Percentiles rank a stretch among this genome's conserved stretches.
These are phyloP conservation scores for Conomelus anceps DNA, from an alignment of 2,888 invertebrate genomes.

Conservation along the genomic window DNA sequence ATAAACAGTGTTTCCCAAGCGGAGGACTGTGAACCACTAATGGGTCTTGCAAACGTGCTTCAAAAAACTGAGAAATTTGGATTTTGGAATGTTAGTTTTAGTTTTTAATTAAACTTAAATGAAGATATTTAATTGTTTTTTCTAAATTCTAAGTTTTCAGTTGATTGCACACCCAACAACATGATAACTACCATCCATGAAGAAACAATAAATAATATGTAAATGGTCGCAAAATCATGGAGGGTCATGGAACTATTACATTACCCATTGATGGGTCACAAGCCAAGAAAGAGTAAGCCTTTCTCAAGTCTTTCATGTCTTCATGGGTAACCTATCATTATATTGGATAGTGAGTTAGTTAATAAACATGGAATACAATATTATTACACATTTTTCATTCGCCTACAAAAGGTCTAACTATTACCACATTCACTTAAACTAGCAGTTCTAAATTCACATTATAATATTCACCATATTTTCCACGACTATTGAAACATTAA, in stretches of 20 bases:
- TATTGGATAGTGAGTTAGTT: no score
- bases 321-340: no score
- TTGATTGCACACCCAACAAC: neutral
- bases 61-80: no score
- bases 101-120: neutral
- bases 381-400: neutral
- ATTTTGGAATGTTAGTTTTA: neutral
- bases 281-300: no score
- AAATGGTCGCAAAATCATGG: neutral
- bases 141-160: neutral
- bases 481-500: neutral
- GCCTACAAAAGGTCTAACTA: neutral
- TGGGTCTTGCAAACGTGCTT: no score
- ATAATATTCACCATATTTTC: neutral
- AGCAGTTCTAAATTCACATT: neutral
- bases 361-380: neutral
- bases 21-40: no score
- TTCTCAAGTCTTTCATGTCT: no score
- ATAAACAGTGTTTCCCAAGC: no score
- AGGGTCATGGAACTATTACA: no score
- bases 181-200: neutral
- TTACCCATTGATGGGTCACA: no score
- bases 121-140: neutral
- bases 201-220: no score
- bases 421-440: neutral